Percentiles rank a stretch among this genome's conserved stretches.
phyloP scores from a whole-genome alignment of 2,888 invertebrate species.

The Dryobota labecula region DNA sequence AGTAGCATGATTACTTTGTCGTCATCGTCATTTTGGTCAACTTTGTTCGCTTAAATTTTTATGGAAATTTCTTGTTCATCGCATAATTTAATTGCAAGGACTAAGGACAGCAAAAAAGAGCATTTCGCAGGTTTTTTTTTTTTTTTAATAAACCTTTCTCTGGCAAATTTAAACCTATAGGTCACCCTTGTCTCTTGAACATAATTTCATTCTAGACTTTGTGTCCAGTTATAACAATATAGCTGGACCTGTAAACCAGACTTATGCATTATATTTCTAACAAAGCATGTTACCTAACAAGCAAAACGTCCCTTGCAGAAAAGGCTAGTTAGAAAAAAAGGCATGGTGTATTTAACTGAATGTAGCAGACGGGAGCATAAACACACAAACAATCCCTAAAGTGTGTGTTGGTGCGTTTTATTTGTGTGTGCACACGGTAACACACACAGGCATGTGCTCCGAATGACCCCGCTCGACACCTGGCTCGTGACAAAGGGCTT shows the following conservation, averaged over 20 bases:
- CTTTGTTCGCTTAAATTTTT: neutral
- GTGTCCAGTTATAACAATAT: too few species aligned
- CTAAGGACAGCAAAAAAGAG: neutral
- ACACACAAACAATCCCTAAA: slow-evolving; percentile 49
- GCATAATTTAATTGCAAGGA: neutral
- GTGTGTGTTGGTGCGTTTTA: slow-evolving; percentile 16
- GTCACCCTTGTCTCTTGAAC: neutral
- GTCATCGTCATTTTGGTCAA: too few species aligned
- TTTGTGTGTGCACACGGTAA: slow-evolving; percentile 39
- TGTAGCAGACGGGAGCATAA: slow-evolving; percentile 55
- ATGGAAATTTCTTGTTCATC: neutral
- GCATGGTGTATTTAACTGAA: slow-evolving; percentile 52
- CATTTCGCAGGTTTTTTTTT: neutral
- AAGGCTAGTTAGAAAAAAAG: slow-evolving; percentile 39
- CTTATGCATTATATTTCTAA: neutral
- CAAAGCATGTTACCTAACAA: neutral
- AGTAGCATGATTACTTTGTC: neutral
- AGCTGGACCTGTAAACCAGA: too few species aligned
- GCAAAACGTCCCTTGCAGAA: neutral
- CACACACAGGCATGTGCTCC: slow-evolving; percentile 54
- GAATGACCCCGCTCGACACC: slow-evolving; percentile 81
- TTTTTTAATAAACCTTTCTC: neutral
- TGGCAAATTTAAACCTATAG: neutral
- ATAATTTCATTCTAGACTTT: neutral
- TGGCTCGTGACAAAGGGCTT: slow-evolving; percentile 80